Evolutionary conservation across 2,797 vertebrate genomes (phyloP), one percentile per base, ranked within the genome.

Genomic region (Decapterus maruadsi): DNA sequence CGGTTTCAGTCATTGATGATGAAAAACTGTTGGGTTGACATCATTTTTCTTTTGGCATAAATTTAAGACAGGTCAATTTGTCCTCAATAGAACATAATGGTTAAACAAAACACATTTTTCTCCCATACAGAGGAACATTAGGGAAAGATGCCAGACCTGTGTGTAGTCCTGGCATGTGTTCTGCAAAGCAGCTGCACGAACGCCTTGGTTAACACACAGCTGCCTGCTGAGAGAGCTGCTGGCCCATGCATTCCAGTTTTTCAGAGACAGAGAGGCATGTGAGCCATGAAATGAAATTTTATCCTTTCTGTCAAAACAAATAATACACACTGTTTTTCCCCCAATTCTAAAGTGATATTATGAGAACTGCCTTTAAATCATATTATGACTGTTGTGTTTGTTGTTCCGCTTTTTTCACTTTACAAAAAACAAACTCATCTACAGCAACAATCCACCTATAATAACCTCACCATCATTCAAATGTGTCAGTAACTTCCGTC

Each of bases 121-220:
- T 17, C 8, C 2, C 36, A 43, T 7, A 43, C 20, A 17, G 4
- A 45, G 26, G 6, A 8, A 68, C 12, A 58, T 40, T 22, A 56
- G 51, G 62, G 2, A 2, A 3, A 29, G 4, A 36, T 55, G 26
- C 11, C 20, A 42, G n/a, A 29, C 26, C 17, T 62, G 20, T 42
- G 4, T 70, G 22, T 59, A 31, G 40, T 60, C 38, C 26, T 55
- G 38, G 38, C 60, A 83, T 80, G 58, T 88, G 83, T 75, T 83
- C 36, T 48, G 22, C 51, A 2, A 64, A 89, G 70, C 90, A 92
- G 89, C 89, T 92, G 89, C 81, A 82, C 43, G 17, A 40, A 60
- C 31, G 57, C 6, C 54, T 75, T 43, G 19, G 46, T 68, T 53
- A 42, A 68, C 85, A 86, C 81, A 86, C 91, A 93, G 89, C 86